A percentile compares a stretch with the other conserved stretches of the same genome.
These are phyloP conservation scores for Microtus ochrogaster DNA, from an alignment of 2,113 vertebrate genomes.

Conservation along the genomic window DNA sequence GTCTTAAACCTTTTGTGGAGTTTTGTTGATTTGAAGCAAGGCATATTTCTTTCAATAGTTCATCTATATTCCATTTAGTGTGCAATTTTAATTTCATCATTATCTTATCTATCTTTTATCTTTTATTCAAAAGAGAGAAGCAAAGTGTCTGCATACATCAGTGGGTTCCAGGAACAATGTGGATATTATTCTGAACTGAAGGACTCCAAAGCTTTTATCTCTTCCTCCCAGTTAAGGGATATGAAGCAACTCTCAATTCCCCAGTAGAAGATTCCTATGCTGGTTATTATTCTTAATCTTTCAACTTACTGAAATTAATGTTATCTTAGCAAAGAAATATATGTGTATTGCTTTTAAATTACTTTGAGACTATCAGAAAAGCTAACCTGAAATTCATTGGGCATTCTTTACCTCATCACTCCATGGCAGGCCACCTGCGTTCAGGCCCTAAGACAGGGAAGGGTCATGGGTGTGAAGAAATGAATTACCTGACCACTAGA, in stretches of 20 bases:
- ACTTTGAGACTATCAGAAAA: not conserved
- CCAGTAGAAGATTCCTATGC: constrained; percentile 8
- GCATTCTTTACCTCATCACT: not conserved
- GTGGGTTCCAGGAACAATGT: constrained; percentile 21
- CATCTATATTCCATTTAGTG: constrained; percentile 60
- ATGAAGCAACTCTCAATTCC: not conserved
- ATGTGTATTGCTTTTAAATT: constrained; percentile 40
- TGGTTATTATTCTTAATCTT: constrained; percentile 44
- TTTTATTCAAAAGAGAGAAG: constrained; percentile 60
- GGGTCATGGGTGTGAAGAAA: not conserved
- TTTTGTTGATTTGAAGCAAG: constrained; percentile 62
- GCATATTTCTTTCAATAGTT: constrained; percentile 51
- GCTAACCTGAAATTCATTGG: not conserved
- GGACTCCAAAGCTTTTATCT: constrained; percentile 47
- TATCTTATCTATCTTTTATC: constrained; percentile 56
- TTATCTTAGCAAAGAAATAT: constrained; percentile 62
- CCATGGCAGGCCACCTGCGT: not conserved
- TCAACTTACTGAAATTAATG: constrained; percentile 66
- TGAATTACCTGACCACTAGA: not conserved
- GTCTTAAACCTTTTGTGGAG: constrained; percentile 43
- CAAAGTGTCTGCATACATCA: constrained; percentile 39
- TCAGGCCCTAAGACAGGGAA: not conserved
- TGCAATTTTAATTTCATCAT: constrained; percentile 66
- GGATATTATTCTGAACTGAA: constrained; percentile 29
- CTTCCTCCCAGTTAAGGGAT: not conserved